Percentiles rank a stretch among this genome's conserved stretches.
Conservation (phyloP, 2,113 vertebrate species). For the Australoheros scitulus region DNA sequence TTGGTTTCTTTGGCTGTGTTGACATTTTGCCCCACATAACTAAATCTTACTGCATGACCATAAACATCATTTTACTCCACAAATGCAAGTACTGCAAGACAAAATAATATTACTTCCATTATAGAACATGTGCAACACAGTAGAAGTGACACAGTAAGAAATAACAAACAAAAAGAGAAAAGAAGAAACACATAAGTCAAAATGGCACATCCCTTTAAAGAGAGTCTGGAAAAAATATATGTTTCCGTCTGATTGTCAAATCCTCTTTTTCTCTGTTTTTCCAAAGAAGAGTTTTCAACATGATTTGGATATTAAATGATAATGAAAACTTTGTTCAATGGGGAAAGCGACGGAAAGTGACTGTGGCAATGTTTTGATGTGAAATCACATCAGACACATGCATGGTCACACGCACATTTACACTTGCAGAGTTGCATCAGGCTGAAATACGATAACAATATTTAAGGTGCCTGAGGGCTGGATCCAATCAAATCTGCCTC, state of each 20-base stretch:
- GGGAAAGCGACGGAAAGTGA: constrained; percentile 18
- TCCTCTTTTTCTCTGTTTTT: constrained; percentile 42
- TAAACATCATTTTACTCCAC: background rate
- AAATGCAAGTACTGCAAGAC: background rate
- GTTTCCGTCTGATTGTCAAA: constrained; percentile 54
- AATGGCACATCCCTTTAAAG: constrained; percentile 27
- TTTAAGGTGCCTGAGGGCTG: constrained; percentile 62
- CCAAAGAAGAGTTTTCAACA: constrained; percentile 52
- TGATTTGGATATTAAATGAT: constrained; percentile 65
- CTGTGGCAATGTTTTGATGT: constrained; percentile 54
- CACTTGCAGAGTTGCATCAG: constrained; percentile 43
- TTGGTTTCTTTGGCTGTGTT: background rate
- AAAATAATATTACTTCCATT: background rate
- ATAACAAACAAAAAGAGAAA: constrained; percentile 14
- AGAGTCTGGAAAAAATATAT: constrained; percentile 44
- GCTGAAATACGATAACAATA: constrained; percentile 65
- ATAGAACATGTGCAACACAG: background rate
- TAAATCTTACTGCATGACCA: background rate
- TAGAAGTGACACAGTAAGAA: constrained; percentile 1
- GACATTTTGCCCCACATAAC: background rate
- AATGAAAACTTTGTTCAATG: constrained; percentile 60
- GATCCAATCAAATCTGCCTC: constrained; percentile 69
- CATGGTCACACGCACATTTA: background rate
- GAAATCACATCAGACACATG: constrained; percentile 54
- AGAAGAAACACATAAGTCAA: constrained; percentile 21